phyloP scores from a whole-genome alignment of 2,113 vertebrate species.

The Lophotis ruficrista region DNA sequence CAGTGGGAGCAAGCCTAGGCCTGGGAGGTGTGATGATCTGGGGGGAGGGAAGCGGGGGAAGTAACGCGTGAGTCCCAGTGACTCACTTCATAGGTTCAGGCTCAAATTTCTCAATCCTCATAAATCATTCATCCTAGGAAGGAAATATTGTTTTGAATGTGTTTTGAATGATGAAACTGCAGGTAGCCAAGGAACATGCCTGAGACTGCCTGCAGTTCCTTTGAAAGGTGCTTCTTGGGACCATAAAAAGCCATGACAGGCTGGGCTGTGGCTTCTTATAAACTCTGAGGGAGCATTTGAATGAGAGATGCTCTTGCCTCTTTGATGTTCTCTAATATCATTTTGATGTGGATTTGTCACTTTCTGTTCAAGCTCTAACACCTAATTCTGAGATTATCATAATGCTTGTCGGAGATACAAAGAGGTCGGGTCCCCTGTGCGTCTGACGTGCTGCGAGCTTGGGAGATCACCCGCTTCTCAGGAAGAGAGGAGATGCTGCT shows the following conservation, averaged over 20 bases:
- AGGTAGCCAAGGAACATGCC: neutral
- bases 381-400: conserved; percentile 4
- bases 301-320: neutral
- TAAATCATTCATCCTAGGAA: neutral
- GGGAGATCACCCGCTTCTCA: neutral
- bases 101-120: neutral
- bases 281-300: neutral
- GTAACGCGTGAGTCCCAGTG: neutral
- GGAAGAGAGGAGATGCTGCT: neutral
- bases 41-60: neutral
- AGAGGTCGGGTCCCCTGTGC: neutral
- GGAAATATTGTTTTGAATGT: neutral
- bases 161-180: neutral
- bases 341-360: neutral
- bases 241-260: neutral
- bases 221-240: neutral
- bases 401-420: neutral
- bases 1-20: neutral
- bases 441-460: neutral
- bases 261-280: neutral
- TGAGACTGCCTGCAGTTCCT: neutral
- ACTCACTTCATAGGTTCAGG: neutral
- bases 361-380: neutral
- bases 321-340: neutral
- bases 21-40: neutral